Base-by-base conservation (phyloP, 1,140 invertebrate species). In the Leguminivora glycinivorella region DNA sequence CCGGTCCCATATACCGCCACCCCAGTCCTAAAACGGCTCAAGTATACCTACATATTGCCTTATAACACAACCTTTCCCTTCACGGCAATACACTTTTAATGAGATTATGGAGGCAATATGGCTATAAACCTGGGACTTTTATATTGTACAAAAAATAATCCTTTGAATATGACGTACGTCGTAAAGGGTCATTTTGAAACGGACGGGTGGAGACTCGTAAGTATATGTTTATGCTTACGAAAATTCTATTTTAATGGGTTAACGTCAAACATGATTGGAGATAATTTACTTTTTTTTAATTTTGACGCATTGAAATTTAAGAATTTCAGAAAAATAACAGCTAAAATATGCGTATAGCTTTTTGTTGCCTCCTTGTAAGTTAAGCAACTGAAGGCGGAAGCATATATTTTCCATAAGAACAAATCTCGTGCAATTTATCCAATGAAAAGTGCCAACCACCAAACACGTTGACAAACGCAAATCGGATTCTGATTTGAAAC, bases 91-190 rank as follows among this genome's bases (percentile, higher is more conserved):
- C 56, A 60, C 17, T 71, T 76, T 82, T 85, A 83, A 83, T 79
- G 81, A 77, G 75, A 83, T 81, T 84, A 85, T 85, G 85, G 85
- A 86, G 78, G 80, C 79, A 83, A 79, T 85, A 83, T 81, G 78
- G 77, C 73, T 29, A 63, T 63, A 63, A 63, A 63, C 58, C 26
- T 29, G 26, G 10, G 58, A 63, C 34, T 38, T 67, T 24, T 68
- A 17, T 52, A 26, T 52, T 22, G 24, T 56, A 68, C 14, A 68
- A 68, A 29, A 40, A 68, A 38, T 67, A 67, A 67, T 67, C 66
- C 38, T 43, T 43, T 67, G 34, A 67, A 67, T 25, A 67, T 63
- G 58, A 63, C 58, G 29, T 63, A 31, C 47, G 17, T 52, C 7
- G n/a, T 26, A 25, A 63, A 63, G 26, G 58, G 25, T 63, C 29